Evolutionary conservation across 2,888 invertebrate genomes (phyloP), one percentile per base, ranked within the genome.

Genomic region (Gymnosoma rotundatum): DNA sequence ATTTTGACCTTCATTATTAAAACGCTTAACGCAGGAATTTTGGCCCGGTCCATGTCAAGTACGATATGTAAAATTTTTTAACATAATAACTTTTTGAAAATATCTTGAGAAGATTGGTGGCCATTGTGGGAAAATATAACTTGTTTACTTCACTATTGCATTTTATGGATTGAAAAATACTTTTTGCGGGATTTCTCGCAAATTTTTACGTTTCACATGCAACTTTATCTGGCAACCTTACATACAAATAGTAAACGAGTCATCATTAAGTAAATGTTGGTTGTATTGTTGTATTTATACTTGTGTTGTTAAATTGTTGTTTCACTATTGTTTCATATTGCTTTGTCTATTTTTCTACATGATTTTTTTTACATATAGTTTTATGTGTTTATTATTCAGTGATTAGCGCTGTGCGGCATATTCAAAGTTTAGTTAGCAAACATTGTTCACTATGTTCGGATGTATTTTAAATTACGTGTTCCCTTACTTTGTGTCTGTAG

Each of bases 401-500:
- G 73, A 54, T 63, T 80, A 74, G 56, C 67, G 38, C 56, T 80
- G 54, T 80, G n/a, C 60, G 67, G 56, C 38, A 63, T 56, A 74
- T 56, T 80, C 12, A 74, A 80, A 69, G 61, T 80, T 80, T 69
- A 80, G 80, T 80, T 67, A 74, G 56, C 61, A 75, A 69, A 54
- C 36, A 63, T 74, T 74, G 67, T 67, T 80, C 69, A 63, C 67
- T 63, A 80, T 69, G 80, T 69, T 80, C 74, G 80, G 80, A 74
- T 69, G 80, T 80, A 21, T 74, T 61, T 74, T 69, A 61, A 20
- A n/a, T 73, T 60, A 73, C 45, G 7, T 74, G 42, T 79, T 36
- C 10, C 50, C 20, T 67, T 21, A 36, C 14, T 21, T 36, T 70
- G 54, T 63, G 45, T 56, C 16, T 66, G 38, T 74, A 21, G 16